Percentiles rank a stretch among this genome's conserved stretches.
These are phyloP conservation scores for Hydraecia micacea DNA, from an alignment of 2,888 invertebrate genomes.

Conservation along the genomic window DNA sequence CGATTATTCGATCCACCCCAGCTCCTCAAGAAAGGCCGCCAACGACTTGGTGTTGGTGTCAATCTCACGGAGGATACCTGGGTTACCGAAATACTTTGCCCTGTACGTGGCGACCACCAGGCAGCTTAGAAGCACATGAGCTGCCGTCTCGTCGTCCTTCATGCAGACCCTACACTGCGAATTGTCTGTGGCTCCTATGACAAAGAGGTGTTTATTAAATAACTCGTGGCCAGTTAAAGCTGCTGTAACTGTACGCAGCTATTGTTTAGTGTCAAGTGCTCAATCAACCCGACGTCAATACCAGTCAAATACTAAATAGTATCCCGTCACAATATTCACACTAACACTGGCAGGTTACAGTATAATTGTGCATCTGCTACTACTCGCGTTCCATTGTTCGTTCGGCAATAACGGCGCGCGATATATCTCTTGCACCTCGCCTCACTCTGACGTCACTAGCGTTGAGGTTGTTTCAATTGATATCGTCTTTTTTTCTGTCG, in stretches of 20 bases:
- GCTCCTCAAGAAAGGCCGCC: too few species aligned
- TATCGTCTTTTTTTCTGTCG: not conserved
- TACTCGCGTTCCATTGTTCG: slow-evolving; percentile 68
- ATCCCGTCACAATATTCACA: slow-evolving; percentile 19
- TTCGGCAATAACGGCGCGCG: slow-evolving; percentile 68
- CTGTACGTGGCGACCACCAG: too few species aligned
- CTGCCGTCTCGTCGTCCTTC: too few species aligned
- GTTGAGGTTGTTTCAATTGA: slow-evolving; percentile 47
- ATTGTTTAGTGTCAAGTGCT: not conserved
- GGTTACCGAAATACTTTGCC: too few species aligned
- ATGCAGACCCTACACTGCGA: too few species aligned
- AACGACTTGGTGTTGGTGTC: too few species aligned
- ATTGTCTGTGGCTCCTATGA: too few species aligned
- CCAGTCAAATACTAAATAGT: not conserved
- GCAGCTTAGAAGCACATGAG: too few species aligned
- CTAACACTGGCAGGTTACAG: slow-evolving; percentile 30
- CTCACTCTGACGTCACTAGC: slow-evolving; percentile 50
- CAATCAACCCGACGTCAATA: not conserved
- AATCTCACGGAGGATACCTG: too few species aligned
- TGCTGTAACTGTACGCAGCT: too few species aligned
- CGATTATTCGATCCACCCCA: too few species aligned
- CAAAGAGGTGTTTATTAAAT: too few species aligned
- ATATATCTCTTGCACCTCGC: slow-evolving; percentile 64
- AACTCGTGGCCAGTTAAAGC: not conserved
- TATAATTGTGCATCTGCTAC: slow-evolving; percentile 62